Evolutionary conservation across 2,888 invertebrate genomes (phyloP).

Genomic region (Cheilosia urbana): DNA sequence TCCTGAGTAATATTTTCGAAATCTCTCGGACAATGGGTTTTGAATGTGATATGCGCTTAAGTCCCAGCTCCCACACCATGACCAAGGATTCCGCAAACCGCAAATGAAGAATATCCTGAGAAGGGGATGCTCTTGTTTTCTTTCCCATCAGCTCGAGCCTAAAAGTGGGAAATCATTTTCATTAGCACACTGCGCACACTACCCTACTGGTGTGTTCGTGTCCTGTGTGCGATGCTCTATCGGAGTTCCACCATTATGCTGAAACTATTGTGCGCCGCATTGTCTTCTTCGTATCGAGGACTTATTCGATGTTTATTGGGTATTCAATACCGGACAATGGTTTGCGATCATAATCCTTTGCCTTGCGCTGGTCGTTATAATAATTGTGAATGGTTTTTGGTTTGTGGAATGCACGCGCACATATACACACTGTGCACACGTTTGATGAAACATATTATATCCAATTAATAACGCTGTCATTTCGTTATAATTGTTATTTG

Average conservation of each 20-base stretch:
- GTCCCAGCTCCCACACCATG: constrained; percentile 39
- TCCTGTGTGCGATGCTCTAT: constrained; percentile 32
- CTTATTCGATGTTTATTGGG: constrained; percentile 53
- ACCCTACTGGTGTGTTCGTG: background rate
- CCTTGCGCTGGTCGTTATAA: constrained; percentile 68
- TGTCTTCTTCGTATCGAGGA: constrained; percentile 56
- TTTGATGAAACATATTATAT: constrained; percentile 64
- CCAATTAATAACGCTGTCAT: constrained; percentile 68
- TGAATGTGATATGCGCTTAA: constrained; percentile 71
- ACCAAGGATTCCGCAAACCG: constrained; percentile 35
- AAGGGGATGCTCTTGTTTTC: constrained; percentile 37
- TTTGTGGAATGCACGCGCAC: constrained; percentile 14
- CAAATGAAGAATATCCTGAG: constrained; percentile 44
- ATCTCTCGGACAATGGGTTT: constrained; percentile 68
- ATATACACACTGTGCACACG: background rate
- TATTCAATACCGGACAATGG: constrained; percentile 58
- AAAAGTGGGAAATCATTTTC: constrained; percentile 71
- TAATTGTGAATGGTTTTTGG: constrained; percentile 47
- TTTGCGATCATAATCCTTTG: constrained; percentile 61
- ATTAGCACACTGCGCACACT: background rate
- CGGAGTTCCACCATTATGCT: constrained; percentile 38
- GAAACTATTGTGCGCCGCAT: constrained; percentile 67
- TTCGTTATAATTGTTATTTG: constrained; percentile 73
- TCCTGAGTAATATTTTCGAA: constrained; percentile 72
- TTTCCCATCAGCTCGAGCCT: constrained; percentile 34